Evolutionary conservation across 1,140 invertebrate species (phyloP), one percentile per base, ranked within the genome.

Genomic region (Holcopasites calliopsidis): DNA sequence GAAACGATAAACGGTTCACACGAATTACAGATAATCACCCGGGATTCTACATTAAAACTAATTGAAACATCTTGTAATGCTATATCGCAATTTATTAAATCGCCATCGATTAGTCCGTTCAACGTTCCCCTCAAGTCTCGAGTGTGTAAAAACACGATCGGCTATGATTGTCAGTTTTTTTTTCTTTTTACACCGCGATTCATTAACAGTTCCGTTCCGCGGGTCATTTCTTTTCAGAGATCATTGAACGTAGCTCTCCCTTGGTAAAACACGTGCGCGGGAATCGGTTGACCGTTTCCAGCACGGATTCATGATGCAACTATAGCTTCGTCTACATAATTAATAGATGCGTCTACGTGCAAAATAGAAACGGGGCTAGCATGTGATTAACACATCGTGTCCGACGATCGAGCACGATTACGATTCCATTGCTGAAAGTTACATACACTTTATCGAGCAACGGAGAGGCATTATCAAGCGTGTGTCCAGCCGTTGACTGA

Each of bases 301-400:
- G 26, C 62, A 58, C 52, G 52, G 49, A 58, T 47, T 60, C 65
- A 38, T 69, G 71, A 76, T 61, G 68, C 79, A 84, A 85, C 73
- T n/a, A n/a, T n/a, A 76, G 76, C 79, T 79, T 78, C 83, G 79
- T 80, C 68, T 85, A 73, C 84, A 85, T 87, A 86, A 87, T 87
- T 87, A 87, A 88, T 86, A 81, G 82, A 85, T 84, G 86, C 81
- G 76, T 74, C 78, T 79, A 80, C 84, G 68, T 80, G 76, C 79
- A 79, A 74, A 79, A 71, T 80, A 82, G 84, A 87, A 87, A 87
- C 84, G 80, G 77, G 79, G 73, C 77, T 87, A 77, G 84, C 85
- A 86, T 87, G 86, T 73, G 66, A 82, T 82, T 88, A 85, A 87
- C 86, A 83, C 77, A 55, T 83, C 76, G 82, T 76, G 76, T 66